Evolutionary conservation across 2,113 vertebrate genomes (phyloP).

Genomic region (Toxotes jaculatrix): DNA sequence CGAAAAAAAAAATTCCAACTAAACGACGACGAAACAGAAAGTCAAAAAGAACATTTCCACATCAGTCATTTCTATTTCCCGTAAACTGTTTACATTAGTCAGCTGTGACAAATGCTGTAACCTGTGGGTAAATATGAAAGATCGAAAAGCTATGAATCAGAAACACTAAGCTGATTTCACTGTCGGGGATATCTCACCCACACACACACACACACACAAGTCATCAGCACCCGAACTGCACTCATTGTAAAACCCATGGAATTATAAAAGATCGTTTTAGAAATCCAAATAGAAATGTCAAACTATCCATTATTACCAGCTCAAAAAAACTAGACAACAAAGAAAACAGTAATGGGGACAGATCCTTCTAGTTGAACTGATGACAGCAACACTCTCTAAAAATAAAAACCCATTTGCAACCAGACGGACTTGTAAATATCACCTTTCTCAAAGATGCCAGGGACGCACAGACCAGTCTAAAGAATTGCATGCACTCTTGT

Average conservation of each 20-base stretch:
- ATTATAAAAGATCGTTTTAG: background rate
- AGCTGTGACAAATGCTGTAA: background rate
- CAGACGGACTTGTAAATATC: constrained; percentile 72
- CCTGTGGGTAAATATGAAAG: too few relatives aligned
- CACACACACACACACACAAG: background rate
- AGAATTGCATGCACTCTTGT: constrained; percentile 50
- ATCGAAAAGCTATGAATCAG: background rate
- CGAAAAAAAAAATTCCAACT: background rate
- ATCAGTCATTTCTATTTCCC: background rate
- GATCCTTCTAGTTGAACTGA: background rate
- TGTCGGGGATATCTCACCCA: background rate
- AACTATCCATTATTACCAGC: background rate
- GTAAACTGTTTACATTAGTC: background rate
- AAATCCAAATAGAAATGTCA: background rate
- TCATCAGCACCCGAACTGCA: background rate
- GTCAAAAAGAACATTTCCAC: background rate
- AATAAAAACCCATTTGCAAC: constrained; percentile 56
- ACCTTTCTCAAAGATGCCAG: constrained; percentile 59
- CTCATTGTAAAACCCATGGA: background rate
- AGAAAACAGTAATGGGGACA: background rate
- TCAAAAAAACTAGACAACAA: background rate
- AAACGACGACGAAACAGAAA: background rate
- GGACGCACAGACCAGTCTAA: constrained; percentile 30
- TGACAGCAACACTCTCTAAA: constrained; percentile 48
- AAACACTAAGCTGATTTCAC: background rate